Evolutionary conservation across 1,140 invertebrate species (phyloP).

Genomic region (Thaumetopoea pityocampa): DNA sequence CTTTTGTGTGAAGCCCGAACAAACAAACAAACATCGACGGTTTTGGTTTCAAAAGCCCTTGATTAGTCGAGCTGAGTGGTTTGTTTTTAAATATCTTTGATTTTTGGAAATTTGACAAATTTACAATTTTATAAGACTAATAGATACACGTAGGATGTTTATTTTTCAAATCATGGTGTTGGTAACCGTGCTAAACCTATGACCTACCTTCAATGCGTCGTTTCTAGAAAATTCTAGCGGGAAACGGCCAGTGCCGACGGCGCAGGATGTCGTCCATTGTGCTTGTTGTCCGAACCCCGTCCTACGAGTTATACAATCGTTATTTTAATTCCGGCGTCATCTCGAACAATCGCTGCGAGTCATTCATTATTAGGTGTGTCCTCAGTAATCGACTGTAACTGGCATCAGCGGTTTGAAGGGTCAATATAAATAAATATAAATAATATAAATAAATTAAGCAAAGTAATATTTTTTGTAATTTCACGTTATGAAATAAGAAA

Average conservation of each 20-base stretch:
- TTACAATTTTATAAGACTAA: too few species aligned
- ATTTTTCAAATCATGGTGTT: slow-evolving; percentile 11
- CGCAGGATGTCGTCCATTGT: slow-evolving; percentile 58
- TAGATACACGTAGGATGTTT: not conserved
- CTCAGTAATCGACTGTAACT: not conserved
- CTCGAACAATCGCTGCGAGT: slow-evolving; percentile 1
- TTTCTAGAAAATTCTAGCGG: slow-evolving; percentile 69
- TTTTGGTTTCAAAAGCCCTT: too few species aligned
- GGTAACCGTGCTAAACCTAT: slow-evolving; percentile 21
- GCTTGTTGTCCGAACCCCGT: slow-evolving; percentile 46
- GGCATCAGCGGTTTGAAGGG: not conserved
- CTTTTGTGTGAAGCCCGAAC: too few species aligned
- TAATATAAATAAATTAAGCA: too few species aligned
- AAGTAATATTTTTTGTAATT: too few species aligned
- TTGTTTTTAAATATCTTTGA: too few species aligned
- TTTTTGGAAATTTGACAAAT: too few species aligned
- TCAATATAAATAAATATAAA: not conserved
- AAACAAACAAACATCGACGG: too few species aligned
- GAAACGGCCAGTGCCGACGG: slow-evolving; percentile 36
- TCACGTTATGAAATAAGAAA: too few species aligned
- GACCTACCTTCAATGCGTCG: slow-evolving; percentile 37
- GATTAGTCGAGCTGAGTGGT: too few species aligned
- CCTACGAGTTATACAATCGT: slow-evolving; percentile 34
- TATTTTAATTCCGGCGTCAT: slow-evolving; percentile 15
- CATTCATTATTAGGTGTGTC: slow-evolving; percentile 1